Evolutionary conservation across 2,888 invertebrate genomes (phyloP), one percentile per base, ranked within the genome.

Genomic region (Tetheella fluctuosa): DNA sequence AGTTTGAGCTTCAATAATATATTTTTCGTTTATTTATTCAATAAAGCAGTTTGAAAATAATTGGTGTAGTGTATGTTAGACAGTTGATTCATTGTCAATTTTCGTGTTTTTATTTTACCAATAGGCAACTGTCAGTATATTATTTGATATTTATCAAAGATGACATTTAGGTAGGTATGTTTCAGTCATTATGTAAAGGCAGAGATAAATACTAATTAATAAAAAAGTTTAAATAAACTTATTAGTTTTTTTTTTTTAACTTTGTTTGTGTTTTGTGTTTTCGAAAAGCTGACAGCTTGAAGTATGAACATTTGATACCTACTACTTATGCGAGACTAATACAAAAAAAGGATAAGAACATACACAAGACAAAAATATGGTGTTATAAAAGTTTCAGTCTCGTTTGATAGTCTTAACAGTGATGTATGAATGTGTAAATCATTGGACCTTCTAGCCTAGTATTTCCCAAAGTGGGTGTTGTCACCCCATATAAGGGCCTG

Each of bases 401-500:
- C 42, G 7, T 17, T 39, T 42, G 42, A 42, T 42, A 42, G 42
- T 42, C 42, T n/a, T 42, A 42, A 42, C n/a, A 2, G 42, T 42
- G 42, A 42, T 42, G 42, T 48, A 48, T 48, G 42, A 20, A n/a
- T 20, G 17, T 20, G 48, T 48, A 48, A 48, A 48, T 48, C 48
- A 48, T 20, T 48, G 48, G 48, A 48, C 48, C n/a, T 48, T 48
- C 7, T 20, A 10, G 48, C 7, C 48, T 1, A 20, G 20, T 48
- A 0, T 48, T 48, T 48, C n/a, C n/a, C 15, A n/a, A 48, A 20
- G 48, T 10, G 20, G 48, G 17, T 20, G 48, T 1, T 2, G 13
- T 39, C 39, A 12, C 13, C 39, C 39, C 39, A 15, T 5, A 15
- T 39, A 39, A 39, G 13, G 20, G 5, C 48, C n/a, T 20, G 20